A percentile compares a stretch with the other conserved stretches of the same genome.
Evolutionary conservation across 2,113 vertebrate genomes (phyloP).

Genomic region (Microcebus griseorufus): DNA sequence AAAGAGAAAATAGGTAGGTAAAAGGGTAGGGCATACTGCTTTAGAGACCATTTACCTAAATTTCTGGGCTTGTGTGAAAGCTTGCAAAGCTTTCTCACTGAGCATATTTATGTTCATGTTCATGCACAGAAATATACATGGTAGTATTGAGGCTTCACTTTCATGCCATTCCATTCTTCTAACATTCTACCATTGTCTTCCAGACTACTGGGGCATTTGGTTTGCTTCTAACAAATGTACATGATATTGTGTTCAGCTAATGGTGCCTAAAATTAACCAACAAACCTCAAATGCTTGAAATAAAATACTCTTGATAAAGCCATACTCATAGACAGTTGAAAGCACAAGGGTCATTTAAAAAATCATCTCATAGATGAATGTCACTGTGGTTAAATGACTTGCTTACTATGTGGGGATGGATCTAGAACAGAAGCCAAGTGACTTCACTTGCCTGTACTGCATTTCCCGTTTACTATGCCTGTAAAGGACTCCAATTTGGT

Average conservation of each 20-base stretch:
- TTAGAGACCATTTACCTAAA: background rate
- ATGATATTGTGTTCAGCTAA: background rate
- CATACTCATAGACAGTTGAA: background rate
- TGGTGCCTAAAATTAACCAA: background rate
- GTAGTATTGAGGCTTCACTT: background rate
- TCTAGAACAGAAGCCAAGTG: background rate
- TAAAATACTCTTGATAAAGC: slow-evolving; percentile 21
- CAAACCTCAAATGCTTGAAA: slow-evolving; percentile 6
- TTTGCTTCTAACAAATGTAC: background rate
- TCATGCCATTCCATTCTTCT: background rate
- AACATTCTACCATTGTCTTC: background rate
- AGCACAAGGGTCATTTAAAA: background rate
- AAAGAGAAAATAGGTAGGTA: background rate
- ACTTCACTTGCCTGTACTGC: background rate
- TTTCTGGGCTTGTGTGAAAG: background rate
- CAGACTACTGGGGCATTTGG: background rate
- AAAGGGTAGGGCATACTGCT: background rate
- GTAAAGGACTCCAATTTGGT: background rate
- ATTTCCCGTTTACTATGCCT: background rate
- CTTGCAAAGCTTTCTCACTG: background rate
- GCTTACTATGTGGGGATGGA: background rate
- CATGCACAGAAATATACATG: background rate
- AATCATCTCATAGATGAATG: background rate
- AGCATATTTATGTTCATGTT: background rate
- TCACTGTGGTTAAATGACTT: background rate